A percentile compares a stretch with the other conserved stretches of the same genome.
phyloP scores from a whole-genome alignment of 2,797 vertebrate genomes.

The Sebastiscus albofasciatus region DNA sequence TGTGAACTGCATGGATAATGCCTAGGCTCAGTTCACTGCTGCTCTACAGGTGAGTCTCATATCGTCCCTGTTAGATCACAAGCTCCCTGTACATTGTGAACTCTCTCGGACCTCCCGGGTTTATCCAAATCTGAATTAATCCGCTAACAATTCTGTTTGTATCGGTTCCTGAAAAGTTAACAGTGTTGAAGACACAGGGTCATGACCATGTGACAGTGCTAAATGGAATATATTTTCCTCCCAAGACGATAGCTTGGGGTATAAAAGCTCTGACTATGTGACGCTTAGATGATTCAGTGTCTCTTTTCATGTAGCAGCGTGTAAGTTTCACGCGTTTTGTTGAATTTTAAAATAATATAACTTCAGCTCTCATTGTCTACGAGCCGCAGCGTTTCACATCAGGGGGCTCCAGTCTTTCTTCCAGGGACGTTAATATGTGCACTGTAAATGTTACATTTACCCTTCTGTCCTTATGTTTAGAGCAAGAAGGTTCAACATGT shows the following conservation, averaged over 20 bases:
- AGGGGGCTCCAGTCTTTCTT: constrained; percentile 89
- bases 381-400: no score
- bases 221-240: background rate
- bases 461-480: background rate
- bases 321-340: no score
- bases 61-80: background rate
- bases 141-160: background rate
- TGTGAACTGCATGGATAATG: constrained; percentile 95
- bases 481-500: background rate
- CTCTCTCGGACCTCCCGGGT: background rate
- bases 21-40: constrained; percentile 94
- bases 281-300: background rate
- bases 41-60: constrained; percentile 87
- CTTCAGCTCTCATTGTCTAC: no score
- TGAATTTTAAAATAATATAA: no score
- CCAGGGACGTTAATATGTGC: constrained; percentile 84
- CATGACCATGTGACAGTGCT: no score
- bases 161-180: background rate
- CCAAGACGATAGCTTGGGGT: background rate
- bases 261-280: background rate
- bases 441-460: no score
- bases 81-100: background rate
- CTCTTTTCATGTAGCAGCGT: background rate
- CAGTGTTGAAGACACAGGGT: background rate
- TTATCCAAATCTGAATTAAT: background rate